phyloP scores from a whole-genome alignment of 2,797 vertebrate species.

The Todus mexicanus region DNA sequence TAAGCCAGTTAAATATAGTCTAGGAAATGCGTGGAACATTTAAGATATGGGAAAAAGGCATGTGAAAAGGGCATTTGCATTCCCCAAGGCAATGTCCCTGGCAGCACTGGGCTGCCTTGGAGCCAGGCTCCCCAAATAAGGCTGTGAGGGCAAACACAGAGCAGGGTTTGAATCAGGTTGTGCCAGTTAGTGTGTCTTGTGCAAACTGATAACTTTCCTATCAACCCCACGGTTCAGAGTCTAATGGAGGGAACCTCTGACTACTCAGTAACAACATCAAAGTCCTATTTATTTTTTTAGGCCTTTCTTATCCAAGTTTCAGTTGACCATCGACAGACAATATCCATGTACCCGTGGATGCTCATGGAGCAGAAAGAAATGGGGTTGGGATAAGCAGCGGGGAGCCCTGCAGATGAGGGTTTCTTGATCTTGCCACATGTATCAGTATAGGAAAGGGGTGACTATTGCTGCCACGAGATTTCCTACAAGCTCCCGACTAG shows the following conservation, averaged over 20 bases:
- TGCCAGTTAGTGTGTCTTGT: not conserved
- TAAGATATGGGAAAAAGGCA: conserved; percentile 29
- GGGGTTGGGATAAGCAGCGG: not conserved
- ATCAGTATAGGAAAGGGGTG: not conserved
- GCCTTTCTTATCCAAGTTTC: not conserved
- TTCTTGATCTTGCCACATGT: not conserved
- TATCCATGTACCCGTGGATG: not conserved
- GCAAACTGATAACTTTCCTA: not conserved
- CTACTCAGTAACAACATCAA: not conserved
- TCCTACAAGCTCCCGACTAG: not conserved
- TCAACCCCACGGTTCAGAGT: not conserved
- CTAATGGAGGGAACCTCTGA: not conserved
- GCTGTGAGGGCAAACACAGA: not conserved
- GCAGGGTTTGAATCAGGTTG: not conserved
- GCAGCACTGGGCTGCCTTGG: not conserved
- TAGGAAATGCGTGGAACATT: not conserved
- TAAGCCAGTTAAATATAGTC: conserved; percentile 30
- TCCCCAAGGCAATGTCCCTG: conserved; percentile 27
- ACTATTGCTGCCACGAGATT: not conserved
- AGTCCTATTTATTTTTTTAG: not conserved
- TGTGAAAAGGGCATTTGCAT: not conserved
- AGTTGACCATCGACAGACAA: not conserved
- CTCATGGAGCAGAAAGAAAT: not conserved
- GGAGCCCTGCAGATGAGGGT: not conserved
- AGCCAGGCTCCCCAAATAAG: conserved; percentile 34